Base-by-base conservation (phyloP, 1,140 invertebrate genomes). In the Bombus pyrosoma region DNA sequence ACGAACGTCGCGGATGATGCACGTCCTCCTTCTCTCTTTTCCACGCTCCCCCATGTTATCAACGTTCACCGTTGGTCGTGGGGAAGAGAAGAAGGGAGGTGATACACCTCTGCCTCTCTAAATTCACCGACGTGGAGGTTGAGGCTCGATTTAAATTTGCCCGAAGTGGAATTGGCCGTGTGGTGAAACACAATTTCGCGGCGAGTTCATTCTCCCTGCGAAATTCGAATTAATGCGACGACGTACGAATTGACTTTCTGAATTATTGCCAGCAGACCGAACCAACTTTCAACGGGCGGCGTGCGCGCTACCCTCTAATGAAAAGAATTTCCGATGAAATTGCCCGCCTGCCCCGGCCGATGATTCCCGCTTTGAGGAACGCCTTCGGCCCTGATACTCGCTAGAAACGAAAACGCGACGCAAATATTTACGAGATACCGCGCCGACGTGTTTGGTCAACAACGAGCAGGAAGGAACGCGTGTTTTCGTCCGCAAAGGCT, bases 151-250 rank as follows among this genome's bases (percentile, higher is more conserved):
- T 93, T 92, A 91, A 93, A 93, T 93, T 89, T 83, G 83, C 87
- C 88, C 86, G 89, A 87, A 89, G 89, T 83, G 87, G 88, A 93
- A 94, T 93, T 93, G 91, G 89, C 89, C 88, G 81, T 79, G 76
- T 78, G 89, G 89, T 90, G 88, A 92, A 93, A 92, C 87, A 91
- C 92, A 93, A 94, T 93, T 94, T 93, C 89, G 88, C 86, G 81
- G 88, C 86, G 83, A 91, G 85, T 90, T 91, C 90, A 91, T 85
- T 88, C 90, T 88, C 81, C 83, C 89, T 74, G 86, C 87, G 90
- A 92, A 72, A 93, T 93, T 92, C 93, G 92, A 93, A 93, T 93
- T 93, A 92, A 91, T 89, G 90, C 76, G 85, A 91, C 81, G 85
- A 89, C 81, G 84, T 82, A 79, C 59, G 87, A 86, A 91, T 86